A percentile compares a stretch with the other conserved stretches of the same genome.
These are phyloP conservation scores for Sphaeridia pumilis DNA, from an alignment of 2,888 invertebrate species.

Conservation along the genomic window DNA sequence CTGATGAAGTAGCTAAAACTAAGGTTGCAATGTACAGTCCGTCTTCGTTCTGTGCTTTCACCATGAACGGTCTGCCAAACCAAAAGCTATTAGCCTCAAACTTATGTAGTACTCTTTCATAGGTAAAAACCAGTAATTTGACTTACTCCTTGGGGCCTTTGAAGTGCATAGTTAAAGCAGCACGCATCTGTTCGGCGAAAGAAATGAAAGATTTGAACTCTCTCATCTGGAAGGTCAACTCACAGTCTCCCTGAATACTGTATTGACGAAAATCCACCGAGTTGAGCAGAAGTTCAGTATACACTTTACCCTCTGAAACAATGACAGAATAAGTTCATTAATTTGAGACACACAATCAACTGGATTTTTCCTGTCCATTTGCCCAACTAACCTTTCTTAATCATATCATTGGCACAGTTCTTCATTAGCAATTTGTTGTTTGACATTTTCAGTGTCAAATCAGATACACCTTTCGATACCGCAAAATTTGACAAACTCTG, in stretches of 20 bases:
- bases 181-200: constrained; percentile 28
- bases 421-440: constrained; percentile 18
- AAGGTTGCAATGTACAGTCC: constrained; percentile 3
- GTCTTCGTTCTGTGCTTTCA: constrained; percentile 2
- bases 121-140: background rate
- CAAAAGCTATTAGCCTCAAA: background rate
- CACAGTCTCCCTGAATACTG: constrained; percentile 16
- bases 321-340: background rate
- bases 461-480: constrained; percentile 22
- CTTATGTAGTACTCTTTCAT: background rate
- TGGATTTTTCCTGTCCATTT: background rate
- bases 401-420: constrained; percentile 26
- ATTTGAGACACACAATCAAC: too few species aligned
- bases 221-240: constrained; percentile 24
- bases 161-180: constrained; percentile 24
- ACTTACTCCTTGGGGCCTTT: constrained; percentile 22
- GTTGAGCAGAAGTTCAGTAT: constrained; percentile 28
- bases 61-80: constrained; percentile 8
- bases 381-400: constrained; percentile 21
- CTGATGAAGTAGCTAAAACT: constrained; percentile 4
- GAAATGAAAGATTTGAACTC: constrained; percentile 28
- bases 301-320: constrained; percentile 27
- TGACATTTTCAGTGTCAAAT: constrained; percentile 23
- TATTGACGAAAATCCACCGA: constrained; percentile 26
- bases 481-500: constrained; percentile 25